Base-by-base conservation (phyloP, 2,888 invertebrate genomes). In the Epirrhoe tristata region DNA sequence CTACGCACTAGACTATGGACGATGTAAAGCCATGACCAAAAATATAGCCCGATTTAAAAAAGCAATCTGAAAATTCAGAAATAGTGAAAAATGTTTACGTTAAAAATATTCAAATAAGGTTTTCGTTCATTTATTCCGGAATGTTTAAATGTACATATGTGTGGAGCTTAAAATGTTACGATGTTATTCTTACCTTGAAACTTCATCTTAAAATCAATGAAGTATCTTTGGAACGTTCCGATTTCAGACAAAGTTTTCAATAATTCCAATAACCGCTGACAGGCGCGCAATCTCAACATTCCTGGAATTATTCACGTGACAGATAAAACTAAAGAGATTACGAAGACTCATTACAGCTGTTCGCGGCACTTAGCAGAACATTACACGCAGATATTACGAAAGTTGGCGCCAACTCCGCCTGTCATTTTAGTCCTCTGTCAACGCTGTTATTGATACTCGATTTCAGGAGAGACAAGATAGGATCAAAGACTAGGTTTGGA, bases 261-360 rank as follows among this genome's bases (percentile, higher is more conserved):
- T 58, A 53, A 63, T 52, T 63, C 58, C 46, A 54, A 64, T 58
- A 58, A 52, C 34, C 4, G 12, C 36, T 59, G 58, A 58, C 55
- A 56, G 39, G 39, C 39, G 39, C 12, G 12, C 39, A 43, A 43
- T 12, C 59, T 56, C 50, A 43, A 52, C 55, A 65, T 63, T 12
- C 48, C 12, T 46, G 63, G 32, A 64, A 66, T 69, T 63, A 69
- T 71, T 69, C 69, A 66, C 62, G 63, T 53, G 39, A 56, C 64
- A 71, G 73, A 75, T 73, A 75, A 72, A 73, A 75, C 72, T 73
- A 71, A 71, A 68, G 72, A 71, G 74, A 74, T 74, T 71, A 72
- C 66, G 43, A 72, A 75, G 70, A 73, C 69, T 73, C 73, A 72
- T 75, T 72, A 73, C 63, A 46, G 36, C 53, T 48, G 39, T 50